Evolutionary conservation across 2,113 vertebrate genomes (phyloP), one percentile per base, ranked within the genome.

Genomic region (Toxotes chatareus): DNA sequence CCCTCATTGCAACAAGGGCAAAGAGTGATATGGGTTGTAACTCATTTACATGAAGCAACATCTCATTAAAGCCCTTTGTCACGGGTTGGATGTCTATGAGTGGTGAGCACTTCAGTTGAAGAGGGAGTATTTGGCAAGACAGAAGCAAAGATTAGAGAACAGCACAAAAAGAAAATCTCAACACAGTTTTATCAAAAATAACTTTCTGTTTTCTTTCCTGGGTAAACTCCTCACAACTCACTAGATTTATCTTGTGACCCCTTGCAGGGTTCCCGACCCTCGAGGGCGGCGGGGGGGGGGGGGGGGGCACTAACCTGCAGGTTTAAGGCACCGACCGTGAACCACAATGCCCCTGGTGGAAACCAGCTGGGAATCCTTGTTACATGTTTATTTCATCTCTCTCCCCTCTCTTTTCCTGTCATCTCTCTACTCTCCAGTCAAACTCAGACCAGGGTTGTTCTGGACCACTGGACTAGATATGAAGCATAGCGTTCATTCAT

Each of bases 311-410:
- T 62, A 0, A 4, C 47, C 19, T 14, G 10, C 3, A 13, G 63
- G 53, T 40, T 51, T 44, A 44, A 53, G 31, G 21, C 53, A 53
- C 53, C 36, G 49, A 66, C 61, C 17, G 16, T 49, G 16, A 80
- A 56, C 36, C 8, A 2, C 36, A 61, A 5, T 0, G 3, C 62
- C 47, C 34, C 68, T 1, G 32, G 19, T 47, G 4, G 9, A 56
- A 73, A 72, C 7, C 1, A 0, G 32, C 69, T 9, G 6, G 46
- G 38, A 62, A 59, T 31, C 63, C 40, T 36, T 49, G 44, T 31
- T 42, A 27, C 70, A 60, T 64, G 67, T 69, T 71, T 55, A 71
- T 79, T 40, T 72, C 7, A 23, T 81, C 27, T 23, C 7, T 57
- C 47, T 40, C 47, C 59, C 32, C 32, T 47, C 21, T 47, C 23